Evolutionary conservation across 2,113 vertebrate species (phyloP).

Genomic region (Rhynchopsitta pachyrhyncha): DNA sequence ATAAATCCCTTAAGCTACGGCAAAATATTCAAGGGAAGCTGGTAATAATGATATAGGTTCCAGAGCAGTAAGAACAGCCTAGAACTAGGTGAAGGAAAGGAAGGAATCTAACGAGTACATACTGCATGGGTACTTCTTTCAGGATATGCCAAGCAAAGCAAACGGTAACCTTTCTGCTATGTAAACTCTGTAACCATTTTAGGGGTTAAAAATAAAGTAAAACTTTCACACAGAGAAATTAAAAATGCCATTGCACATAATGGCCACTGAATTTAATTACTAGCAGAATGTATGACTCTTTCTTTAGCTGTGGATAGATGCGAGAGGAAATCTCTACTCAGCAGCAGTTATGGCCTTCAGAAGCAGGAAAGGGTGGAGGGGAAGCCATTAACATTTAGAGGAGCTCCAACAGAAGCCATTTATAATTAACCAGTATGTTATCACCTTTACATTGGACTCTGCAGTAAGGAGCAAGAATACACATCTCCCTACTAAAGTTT

Average conservation of each 20-base stretch:
- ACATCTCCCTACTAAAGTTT: not conserved
- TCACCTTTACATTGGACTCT: not conserved
- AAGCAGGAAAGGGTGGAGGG: not conserved
- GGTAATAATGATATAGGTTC: not conserved
- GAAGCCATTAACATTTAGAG: not conserved
- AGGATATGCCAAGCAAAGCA: not conserved
- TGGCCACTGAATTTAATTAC: not conserved
- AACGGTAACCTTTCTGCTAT: not conserved
- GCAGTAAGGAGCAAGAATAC: not conserved
- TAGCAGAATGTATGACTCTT: not conserved
- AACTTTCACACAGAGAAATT: not conserved
- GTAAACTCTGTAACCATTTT: not conserved
- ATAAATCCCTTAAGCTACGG: not conserved
- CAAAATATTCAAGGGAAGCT: not conserved
- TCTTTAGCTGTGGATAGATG: not conserved
- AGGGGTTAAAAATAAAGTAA: not conserved
- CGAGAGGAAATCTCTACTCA: not conserved
- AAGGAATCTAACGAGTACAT: not conserved
- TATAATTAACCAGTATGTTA: not conserved
- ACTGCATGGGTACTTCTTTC: not conserved
- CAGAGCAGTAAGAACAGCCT: not conserved
- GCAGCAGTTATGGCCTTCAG: not conserved
- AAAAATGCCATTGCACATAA: not conserved
- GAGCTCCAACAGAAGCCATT: not conserved
- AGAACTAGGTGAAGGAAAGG: not conserved